These are phyloP conservation scores for Discoglossus pictus DNA, from an alignment of 2,797 vertebrate species.

Conservation along the genomic window DNA sequence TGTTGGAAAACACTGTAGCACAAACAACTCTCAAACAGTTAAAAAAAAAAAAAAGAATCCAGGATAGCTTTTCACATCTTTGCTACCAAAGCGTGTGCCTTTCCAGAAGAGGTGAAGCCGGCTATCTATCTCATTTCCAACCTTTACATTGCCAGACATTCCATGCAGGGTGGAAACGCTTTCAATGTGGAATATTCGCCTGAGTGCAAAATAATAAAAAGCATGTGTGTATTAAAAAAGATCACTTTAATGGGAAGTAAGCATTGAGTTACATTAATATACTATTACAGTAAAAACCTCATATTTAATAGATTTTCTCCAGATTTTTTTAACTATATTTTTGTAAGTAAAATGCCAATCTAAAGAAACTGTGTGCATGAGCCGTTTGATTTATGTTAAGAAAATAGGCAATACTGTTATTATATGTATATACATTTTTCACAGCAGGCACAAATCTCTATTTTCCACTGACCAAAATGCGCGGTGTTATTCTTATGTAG, in stretches of 20 bases:
- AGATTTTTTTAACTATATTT: slow-evolving; percentile 67
- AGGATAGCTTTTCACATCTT: too few relatives aligned
- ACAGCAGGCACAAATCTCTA: slow-evolving; percentile 54
- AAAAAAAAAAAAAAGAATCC: too few relatives aligned
- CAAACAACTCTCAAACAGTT: too few relatives aligned
- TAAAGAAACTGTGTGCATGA: slow-evolving; percentile 69
- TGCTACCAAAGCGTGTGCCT: too few relatives aligned
- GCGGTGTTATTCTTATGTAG: slow-evolving; percentile 65
- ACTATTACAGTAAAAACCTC: slow-evolving; percentile 81
- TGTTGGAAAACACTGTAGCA: too few relatives aligned
- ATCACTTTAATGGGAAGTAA: slow-evolving; percentile 79
- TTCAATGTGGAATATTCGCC: slow-evolving; percentile 77
- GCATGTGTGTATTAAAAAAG: slow-evolving; percentile 81
- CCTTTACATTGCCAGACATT: slow-evolving; percentile 71
- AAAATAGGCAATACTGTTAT: slow-evolving; percentile 70
- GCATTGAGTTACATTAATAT: slow-evolving; percentile 80
- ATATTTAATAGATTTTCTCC: slow-evolving; percentile 80
- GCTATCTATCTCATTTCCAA: slow-evolving; percentile 53
- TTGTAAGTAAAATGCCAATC: slow-evolving; percentile 72
- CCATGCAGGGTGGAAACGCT: slow-evolving; percentile 77
- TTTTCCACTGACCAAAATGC: slow-evolving; percentile 61
- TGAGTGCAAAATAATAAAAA: slow-evolving; percentile 84
- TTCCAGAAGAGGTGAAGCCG: slow-evolving; percentile 1
- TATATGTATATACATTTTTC: slow-evolving; percentile 63
- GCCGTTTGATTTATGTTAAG: slow-evolving; percentile 77